Conservation (phyloP, 92 coral and sea anemone genomes). For the Porites lobata region DNA sequence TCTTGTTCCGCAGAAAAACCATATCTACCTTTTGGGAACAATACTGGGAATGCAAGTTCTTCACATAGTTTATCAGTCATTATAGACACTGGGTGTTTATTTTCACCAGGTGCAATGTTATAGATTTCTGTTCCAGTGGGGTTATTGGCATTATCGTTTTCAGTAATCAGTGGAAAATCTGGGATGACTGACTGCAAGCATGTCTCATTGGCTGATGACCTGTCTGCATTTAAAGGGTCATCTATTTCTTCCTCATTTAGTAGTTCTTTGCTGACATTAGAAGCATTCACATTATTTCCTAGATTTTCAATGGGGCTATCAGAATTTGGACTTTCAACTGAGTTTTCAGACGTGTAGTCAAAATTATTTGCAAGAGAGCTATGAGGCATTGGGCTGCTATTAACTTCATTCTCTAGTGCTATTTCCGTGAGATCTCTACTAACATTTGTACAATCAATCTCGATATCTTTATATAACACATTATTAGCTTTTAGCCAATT, state of each 20-base stretch:
- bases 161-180: constrained; percentile 58
- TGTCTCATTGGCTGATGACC: constrained; percentile 57
- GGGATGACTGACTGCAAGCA: constrained; percentile 26
- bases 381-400: too few species aligned
- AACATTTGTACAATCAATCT: too few species aligned
- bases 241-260: constrained; percentile 56
- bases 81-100: constrained; percentile 33
- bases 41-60: constrained; percentile 37
- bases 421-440: too few species aligned
- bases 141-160: neutral
- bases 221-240: constrained; percentile 65
- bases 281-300: too few species aligned
- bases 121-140: constrained; percentile 68
- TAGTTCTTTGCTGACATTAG: too few species aligned
- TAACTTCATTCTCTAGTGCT: too few species aligned
- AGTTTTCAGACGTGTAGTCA: too few species aligned
- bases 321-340: too few species aligned
- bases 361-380: too few species aligned
- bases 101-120: constrained; percentile 44
- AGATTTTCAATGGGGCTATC: too few species aligned
- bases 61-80: constrained; percentile 51
- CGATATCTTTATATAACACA: too few species aligned
- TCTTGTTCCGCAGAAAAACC: constrained; percentile 59
- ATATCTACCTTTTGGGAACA: constrained; percentile 75
- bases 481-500: too few species aligned